Evolutionary conservation across 2,888 invertebrate genomes (phyloP).

Genomic region (Campopleginae sp.): DNA sequence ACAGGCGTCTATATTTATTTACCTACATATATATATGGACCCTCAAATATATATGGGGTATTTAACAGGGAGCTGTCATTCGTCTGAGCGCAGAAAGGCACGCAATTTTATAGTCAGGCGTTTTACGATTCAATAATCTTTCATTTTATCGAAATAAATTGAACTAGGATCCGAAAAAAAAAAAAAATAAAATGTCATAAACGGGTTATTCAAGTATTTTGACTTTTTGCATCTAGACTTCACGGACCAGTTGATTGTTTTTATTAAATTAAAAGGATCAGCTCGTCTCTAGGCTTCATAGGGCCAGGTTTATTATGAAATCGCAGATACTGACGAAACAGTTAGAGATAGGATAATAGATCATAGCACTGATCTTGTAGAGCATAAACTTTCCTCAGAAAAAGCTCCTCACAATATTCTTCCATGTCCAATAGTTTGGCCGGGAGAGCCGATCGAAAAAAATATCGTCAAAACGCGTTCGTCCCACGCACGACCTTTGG

Average conservation of each 20-base stretch:
- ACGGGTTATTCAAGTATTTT: background rate
- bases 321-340: background rate
- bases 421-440: background rate
- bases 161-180: background rate
- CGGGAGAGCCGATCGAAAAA: background rate
- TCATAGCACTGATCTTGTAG: background rate
- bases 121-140: background rate
- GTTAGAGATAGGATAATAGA: background rate
- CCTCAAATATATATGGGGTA: background rate
- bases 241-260: background rate
- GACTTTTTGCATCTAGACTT: background rate
- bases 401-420: background rate
- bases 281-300: background rate
- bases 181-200: background rate
- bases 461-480: background rate
- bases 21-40: background rate
- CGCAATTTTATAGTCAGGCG: background rate
- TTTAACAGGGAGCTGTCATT: background rate
- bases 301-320: background rate
- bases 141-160: background rate
- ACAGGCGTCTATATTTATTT: conserved; percentile 1
- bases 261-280: background rate
- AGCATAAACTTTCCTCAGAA: background rate
- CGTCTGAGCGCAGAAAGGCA: background rate
- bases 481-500: background rate